These are phyloP conservation scores for Tillus elongatus DNA, from an alignment of 2,888 invertebrate species.

Conservation along the genomic window DNA sequence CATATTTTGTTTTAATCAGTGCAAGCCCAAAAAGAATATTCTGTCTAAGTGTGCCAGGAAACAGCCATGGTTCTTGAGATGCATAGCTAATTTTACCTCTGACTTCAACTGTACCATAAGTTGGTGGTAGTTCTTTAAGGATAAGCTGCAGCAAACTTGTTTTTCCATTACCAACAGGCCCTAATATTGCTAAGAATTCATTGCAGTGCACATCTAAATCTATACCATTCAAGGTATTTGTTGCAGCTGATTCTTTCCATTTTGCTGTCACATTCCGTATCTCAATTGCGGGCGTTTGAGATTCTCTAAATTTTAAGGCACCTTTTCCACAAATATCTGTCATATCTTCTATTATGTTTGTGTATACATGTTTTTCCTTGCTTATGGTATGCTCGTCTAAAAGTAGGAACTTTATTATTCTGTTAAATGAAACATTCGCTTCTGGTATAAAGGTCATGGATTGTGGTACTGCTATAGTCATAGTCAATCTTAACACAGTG, in stretches of 20 bases:
- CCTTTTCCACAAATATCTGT: too few relatives aligned
- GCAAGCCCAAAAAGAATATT: constrained; percentile 82
- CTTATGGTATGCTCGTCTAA: too few relatives aligned
- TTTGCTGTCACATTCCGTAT: constrained; percentile 57
- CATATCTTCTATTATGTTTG: too few relatives aligned
- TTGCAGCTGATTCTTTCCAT: constrained; percentile 44
- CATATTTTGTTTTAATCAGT: constrained; percentile 57
- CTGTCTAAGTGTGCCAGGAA: constrained; percentile 73
- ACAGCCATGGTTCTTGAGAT: constrained; percentile 78
- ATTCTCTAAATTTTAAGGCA: too few relatives aligned
- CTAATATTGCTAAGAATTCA: constrained; percentile 47
- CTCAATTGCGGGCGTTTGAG: too few relatives aligned
- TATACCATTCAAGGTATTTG: constrained; percentile 48
- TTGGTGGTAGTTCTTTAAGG: constrained; percentile 62
- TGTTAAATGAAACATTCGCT: constrained; percentile 59
- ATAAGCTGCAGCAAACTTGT: constrained; percentile 46
- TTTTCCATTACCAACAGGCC: constrained; percentile 57
- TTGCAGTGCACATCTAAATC: constrained; percentile 55
- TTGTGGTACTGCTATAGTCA: constrained; percentile 85
- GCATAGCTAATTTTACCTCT: constrained; percentile 66
- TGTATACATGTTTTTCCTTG: too few relatives aligned
- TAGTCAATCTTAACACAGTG: constrained; percentile 68
- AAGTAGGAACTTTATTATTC: constrained; percentile 51
- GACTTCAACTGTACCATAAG: constrained; percentile 53
- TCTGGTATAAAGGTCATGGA: constrained; percentile 70